Evolutionary conservation across 2,797 vertebrate genomes (phyloP), one percentile per base, ranked within the genome.

Genomic region (Gymnodraco acuticeps): DNA sequence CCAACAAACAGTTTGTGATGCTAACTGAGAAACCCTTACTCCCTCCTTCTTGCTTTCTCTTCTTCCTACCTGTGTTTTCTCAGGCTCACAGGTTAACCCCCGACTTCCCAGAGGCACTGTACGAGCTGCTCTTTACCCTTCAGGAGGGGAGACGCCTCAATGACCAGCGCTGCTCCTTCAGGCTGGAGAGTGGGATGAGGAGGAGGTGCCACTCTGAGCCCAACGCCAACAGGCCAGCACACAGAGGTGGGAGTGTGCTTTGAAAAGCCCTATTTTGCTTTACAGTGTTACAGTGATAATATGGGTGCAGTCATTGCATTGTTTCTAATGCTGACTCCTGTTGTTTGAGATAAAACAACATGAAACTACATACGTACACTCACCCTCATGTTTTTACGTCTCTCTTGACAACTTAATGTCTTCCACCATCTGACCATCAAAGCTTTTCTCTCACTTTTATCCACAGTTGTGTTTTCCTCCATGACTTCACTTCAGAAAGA

Each of bases 401-500:
- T 72, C 10, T 45, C 43, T 20, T 33, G 61, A 62, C 54, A 79
- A 14, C 58, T 73, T 27, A 2, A 60, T 43, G n/a, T 7, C 45
- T 60, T 14, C 46, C 4, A 33, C 19, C 17, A 0, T 56, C 17
- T 51, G 16, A 67, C 77, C 68, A 15, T 55, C 19, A 48, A 64
- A 70, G 47, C 46, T 78, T 31, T 17, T 56, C 47, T 48, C 47
- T 62, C 51, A 73, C 27, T 1, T 64, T 20, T 72, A 42, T 77
- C 65, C 56, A 27, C 94, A 96, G 92, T 95, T 78, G 10, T 92
- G 70, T 95, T 96, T 84, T 94, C 95, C 75, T 97, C 96, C 73
- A 94, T 96, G 93, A 96, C 95, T 12, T 97, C 96, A 1, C 92
- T 97, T 87, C 96, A 97, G 93, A 96, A 87, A 33, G 96, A 97